Evolutionary conservation across 2,113 vertebrate species (phyloP).

Genomic region (Plectropomus leopardus): DNA sequence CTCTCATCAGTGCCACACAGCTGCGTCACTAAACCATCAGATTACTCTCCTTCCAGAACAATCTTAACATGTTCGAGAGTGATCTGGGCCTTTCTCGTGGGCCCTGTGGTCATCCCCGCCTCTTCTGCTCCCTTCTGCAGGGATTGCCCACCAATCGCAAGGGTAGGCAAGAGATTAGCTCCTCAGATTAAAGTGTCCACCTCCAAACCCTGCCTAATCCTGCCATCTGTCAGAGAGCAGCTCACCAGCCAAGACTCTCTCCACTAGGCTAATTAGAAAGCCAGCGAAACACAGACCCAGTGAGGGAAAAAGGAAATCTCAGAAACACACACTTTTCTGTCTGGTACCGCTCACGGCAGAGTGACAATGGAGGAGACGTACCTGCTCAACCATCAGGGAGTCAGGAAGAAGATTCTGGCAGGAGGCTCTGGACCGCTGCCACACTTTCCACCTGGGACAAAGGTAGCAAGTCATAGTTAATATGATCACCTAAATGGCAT

Average conservation of each 20-base stretch:
- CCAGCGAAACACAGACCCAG: conserved; percentile 37
- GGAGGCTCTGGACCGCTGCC: conserved; percentile 88
- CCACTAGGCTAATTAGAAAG: conserved; percentile 67
- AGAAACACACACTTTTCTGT: conserved; percentile 29
- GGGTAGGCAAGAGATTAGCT: conserved; percentile 80
- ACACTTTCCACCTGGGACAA: conserved; percentile 88
- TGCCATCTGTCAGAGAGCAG: conserved; percentile 88
- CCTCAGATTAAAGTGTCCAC: conserved; percentile 83
- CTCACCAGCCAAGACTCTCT: conserved; percentile 63
- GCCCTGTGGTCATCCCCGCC: conserved; percentile 47
- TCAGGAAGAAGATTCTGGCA: conserved; percentile 90
- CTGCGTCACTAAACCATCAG: conserved; percentile 5
- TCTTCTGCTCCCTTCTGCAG: conserved; percentile 49
- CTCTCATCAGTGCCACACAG: neutral
- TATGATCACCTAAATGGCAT: neutral
- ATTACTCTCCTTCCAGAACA: conserved; percentile 63
- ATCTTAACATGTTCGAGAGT: conserved; percentile 52
- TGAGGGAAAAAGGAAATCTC: conserved; percentile 3
- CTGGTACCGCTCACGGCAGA: neutral
- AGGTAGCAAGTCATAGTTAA: conserved; percentile 80
- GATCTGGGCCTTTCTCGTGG: conserved; percentile 48
- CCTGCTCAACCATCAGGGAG: conserved; percentile 86
- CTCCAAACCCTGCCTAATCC: conserved; percentile 82
- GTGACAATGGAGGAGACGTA: conserved; percentile 87
- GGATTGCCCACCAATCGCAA: conserved; percentile 73